Conservation (phyloP, 1,140 invertebrate genomes). For the Heliconius hewitsoni region DNA sequence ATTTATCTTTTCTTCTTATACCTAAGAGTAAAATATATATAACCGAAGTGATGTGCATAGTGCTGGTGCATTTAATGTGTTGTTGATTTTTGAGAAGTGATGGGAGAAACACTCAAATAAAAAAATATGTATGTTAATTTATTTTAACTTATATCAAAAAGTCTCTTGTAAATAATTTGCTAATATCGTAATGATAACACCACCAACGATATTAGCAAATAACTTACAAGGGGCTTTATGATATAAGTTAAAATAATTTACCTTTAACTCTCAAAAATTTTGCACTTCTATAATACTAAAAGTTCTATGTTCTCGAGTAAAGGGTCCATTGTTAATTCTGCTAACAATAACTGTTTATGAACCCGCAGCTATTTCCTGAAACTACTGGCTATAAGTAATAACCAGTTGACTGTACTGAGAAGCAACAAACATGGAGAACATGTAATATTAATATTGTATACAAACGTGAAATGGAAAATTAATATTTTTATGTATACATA, state of each 20-base stretch:
- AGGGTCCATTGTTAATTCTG: conserved; percentile 15
- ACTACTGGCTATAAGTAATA: conserved; percentile 5
- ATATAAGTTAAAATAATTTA: neutral
- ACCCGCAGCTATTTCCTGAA: conserved; percentile 23
- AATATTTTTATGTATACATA: too few species aligned
- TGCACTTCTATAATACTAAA: neutral
- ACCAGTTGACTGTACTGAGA: neutral
- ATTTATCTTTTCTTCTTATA: too few species aligned
- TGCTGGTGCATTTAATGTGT: too few species aligned
- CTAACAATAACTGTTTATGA: conserved; percentile 29
- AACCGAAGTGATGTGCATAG: too few species aligned
- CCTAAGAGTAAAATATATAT: too few species aligned
- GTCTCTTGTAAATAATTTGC: neutral
- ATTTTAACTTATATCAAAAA: neutral
- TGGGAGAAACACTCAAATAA: too few species aligned
- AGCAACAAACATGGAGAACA: neutral
- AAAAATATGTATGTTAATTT: neutral
- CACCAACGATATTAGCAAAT: neutral
- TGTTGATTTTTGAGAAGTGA: too few species aligned
- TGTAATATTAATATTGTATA: neutral
- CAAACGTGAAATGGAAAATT: too few species aligned
- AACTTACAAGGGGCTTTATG: neutral
- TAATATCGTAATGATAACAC: neutral
- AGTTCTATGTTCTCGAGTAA: neutral
- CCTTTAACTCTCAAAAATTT: neutral